Conservation (phyloP, 2,888 invertebrate species). For the Caenorhabditis sp. region DNA sequence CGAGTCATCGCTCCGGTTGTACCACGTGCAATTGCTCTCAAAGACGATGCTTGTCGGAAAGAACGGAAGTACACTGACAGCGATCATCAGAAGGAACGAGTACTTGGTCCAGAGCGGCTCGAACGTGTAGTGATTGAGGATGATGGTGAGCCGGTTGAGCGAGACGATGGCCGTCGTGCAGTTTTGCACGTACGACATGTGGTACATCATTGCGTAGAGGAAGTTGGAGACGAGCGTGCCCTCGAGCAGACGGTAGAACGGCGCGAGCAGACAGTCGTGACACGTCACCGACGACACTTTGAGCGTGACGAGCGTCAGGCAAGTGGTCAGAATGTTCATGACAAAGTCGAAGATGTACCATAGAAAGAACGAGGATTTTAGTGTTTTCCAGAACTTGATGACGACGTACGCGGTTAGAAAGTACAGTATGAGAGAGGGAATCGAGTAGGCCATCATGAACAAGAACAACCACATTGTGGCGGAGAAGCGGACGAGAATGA, state of each 20-base stretch:
- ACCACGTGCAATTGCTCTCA: not conserved
- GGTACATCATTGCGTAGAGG: conserved; percentile 35
- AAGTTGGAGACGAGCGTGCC: conserved; percentile 6
- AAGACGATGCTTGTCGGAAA: not conserved
- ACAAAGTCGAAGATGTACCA: conserved; percentile 24
- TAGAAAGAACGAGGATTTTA: conserved; percentile 31
- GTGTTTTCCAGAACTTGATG: conserved; percentile 9
- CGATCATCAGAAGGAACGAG: conserved; percentile 14
- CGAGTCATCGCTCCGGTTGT: conserved; percentile 1
- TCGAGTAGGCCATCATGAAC: not conserved
- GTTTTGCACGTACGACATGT: conserved; percentile 43
- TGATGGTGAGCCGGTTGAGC: conserved; percentile 17
- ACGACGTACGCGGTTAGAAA: conserved; percentile 18
- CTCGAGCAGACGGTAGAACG: not conserved
- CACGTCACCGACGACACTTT: conserved; percentile 24
- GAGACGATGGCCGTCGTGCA: conserved; percentile 23
- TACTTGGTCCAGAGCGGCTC: conserved; percentile 15
- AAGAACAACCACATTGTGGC: conserved; percentile 15
- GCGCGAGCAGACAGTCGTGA: not conserved
- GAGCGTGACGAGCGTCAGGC: conserved; percentile 20
- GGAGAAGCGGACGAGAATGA: no score
- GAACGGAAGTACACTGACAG: not conserved
- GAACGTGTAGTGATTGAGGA: not conserved
- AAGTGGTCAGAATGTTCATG: conserved; percentile 14
- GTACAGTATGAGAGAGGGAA: conserved; percentile 23